These are phyloP conservation scores for Acrobeloides nanus DNA, from an alignment of 2,888 invertebrate genomes.

Conservation along the genomic window DNA sequence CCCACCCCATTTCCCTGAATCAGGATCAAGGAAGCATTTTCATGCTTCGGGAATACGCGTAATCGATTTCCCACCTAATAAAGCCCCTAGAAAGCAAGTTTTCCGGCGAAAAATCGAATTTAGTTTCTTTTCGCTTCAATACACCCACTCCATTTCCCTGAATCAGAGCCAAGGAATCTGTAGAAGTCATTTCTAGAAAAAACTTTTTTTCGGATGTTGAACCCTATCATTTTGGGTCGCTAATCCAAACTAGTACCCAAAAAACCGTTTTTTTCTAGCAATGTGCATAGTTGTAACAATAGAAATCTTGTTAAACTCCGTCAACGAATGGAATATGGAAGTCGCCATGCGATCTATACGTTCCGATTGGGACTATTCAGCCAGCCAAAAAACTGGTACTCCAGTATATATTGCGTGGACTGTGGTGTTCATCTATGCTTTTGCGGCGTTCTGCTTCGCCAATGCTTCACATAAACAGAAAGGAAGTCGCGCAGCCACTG, in stretches of 20 bases:
- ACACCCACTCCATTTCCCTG: too few relatives aligned
- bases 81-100: too few relatives aligned
- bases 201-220: too few relatives aligned
- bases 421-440: conserved; percentile 29
- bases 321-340: conserved; percentile 47
- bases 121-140: too few relatives aligned
- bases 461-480: conserved; percentile 47
- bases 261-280: conserved; percentile 24
- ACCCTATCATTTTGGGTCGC: too few relatives aligned
- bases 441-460: conserved; percentile 36
- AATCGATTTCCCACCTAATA: too few relatives aligned
- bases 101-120: too few relatives aligned
- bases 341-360: conserved; percentile 26
- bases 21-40: too few relatives aligned
- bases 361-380: conserved; percentile 38
- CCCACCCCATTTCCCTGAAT: too few relatives aligned
- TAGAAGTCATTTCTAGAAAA: conserved; percentile 1
- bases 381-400: conserved; percentile 22
- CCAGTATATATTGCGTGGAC: conserved; percentile 28
- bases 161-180: too few relatives aligned
- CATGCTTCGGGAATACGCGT: too few relatives aligned
- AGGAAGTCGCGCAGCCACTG: conserved; percentile 47
- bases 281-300: conserved; percentile 39
- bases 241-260: too few relatives aligned
- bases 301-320: conserved; percentile 42